A percentile compares a stretch with the other conserved stretches of the same genome.
phyloP scores from a whole-genome alignment of 2,888 invertebrate genomes.

The Eristalis arbustorum region DNA sequence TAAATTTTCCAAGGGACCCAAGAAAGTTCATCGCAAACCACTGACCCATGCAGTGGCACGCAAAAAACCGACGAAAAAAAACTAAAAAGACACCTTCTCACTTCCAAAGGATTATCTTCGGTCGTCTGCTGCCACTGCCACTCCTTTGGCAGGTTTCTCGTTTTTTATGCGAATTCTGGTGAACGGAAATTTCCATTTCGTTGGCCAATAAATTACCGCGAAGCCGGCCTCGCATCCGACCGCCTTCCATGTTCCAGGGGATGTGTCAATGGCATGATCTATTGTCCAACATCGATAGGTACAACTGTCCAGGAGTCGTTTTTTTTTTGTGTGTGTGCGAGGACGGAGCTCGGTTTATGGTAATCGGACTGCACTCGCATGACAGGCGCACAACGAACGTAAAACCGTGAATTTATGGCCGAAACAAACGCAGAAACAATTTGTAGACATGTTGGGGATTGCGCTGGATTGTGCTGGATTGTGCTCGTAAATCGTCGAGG shows the following conservation, averaged over 20 bases:
- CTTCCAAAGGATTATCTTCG: neutral
- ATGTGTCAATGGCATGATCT: slow-evolving; percentile 65
- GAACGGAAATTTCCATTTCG: neutral
- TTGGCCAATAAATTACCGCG: neutral
- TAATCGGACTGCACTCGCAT: neutral
- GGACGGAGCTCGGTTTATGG: neutral
- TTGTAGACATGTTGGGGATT: neutral
- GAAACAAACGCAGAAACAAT: neutral
- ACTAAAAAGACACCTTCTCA: neutral
- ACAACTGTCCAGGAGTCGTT: neutral
- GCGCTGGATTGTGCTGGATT: too few species aligned
- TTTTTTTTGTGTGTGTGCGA: neutral
- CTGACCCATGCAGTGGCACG: slow-evolving; percentile 50
- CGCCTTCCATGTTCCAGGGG: neutral
- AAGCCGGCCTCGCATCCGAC: neutral
- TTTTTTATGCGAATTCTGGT: neutral
- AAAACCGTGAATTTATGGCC: neutral
- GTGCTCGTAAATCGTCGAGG: neutral
- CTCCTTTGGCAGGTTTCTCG: neutral
- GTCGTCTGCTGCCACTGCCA: neutral
- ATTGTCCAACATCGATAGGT: slow-evolving; percentile 29
- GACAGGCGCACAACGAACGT: neutral
- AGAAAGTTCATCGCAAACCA: slow-evolving; percentile 22
- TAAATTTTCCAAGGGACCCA: slow-evolving; percentile 37
- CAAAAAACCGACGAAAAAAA: slow-evolving; percentile 11